phyloP scores from a whole-genome alignment of 2,113 vertebrate genomes.

The Cololabis saira region DNA sequence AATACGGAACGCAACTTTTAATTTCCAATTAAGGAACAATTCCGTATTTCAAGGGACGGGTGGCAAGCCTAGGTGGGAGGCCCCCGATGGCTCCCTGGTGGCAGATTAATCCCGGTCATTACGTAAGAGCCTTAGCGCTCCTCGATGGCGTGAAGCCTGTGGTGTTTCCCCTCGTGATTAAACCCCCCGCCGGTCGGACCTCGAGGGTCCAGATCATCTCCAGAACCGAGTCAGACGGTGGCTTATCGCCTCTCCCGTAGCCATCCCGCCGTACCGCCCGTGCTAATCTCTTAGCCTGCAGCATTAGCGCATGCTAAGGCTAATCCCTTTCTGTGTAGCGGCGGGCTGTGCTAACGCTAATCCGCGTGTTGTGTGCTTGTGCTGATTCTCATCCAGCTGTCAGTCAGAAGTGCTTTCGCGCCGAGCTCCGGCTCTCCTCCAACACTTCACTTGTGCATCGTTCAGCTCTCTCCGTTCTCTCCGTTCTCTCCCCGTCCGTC shows the following conservation, averaged over 20 bases:
- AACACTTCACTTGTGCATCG: background rate
- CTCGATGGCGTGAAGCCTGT: background rate
- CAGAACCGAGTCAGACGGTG: background rate
- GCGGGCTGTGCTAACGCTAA: constrained; percentile 16
- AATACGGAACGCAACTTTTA: no score
- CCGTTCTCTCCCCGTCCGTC: no score
- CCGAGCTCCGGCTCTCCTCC: background rate
- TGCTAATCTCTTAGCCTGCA: constrained; percentile 52
- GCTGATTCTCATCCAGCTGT: constrained; percentile 53
- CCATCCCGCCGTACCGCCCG: constrained; percentile 18
- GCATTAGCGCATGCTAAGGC: constrained; percentile 46
- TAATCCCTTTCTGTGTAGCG: constrained; percentile 36
- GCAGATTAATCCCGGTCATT: background rate
- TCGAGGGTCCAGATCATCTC: background rate
- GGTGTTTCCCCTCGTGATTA: background rate
- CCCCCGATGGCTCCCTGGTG: no score
- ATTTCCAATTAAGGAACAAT: no score
- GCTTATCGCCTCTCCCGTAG: constrained; percentile 39
- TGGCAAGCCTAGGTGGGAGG: no score
- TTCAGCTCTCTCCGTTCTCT: no score
- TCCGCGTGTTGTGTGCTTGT: constrained; percentile 22
- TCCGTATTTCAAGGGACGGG: no score
- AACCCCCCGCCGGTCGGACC: background rate
- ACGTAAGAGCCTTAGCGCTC: background rate
- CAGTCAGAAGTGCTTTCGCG: constrained; percentile 16